Evolutionary conservation across 2,888 invertebrate species (phyloP), one percentile per base, ranked within the genome.

Genomic region (Cataglyphis cursor): DNA sequence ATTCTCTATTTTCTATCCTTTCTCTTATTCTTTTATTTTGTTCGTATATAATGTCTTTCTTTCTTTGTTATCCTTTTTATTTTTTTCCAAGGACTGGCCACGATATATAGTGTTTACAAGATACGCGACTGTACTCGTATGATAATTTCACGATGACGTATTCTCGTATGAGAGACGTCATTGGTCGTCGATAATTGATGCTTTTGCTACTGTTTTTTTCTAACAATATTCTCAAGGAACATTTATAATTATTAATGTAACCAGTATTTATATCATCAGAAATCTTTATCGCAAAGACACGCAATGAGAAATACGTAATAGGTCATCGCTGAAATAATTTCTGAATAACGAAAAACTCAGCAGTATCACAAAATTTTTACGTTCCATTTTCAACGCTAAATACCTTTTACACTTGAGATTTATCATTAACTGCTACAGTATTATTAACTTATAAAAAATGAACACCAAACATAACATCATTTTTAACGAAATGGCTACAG

Each of bases 41-140:
- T 68, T 24, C 9, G 9, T 57, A 21, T 1, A 3, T 35, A 0
- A 6, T 15, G 21, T 24, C 8, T 28, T 31, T 18, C 1, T 10
- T 28, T 9, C 3, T 35, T 48, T 15, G 9, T n/a, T 24, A 18
- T 38, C 35, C 6, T 0, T n/a, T 62, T 62, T 51, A 21, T 15
- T 31, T 48, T 12, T 10, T 62, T 48, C 1, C 0, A 10, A 5
- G 35, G 24, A 12, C 35, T 21, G 0, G 18, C 18, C 5, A 51
- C 31, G 3, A 12, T 21, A 38, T 4, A 15, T n/a, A 3, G 3
- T 10, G 15, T 51, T 3, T 44, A 15, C 12, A 15, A 51, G 65
- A 54, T 65, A 76, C 75, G 24, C 12, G 18, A 54, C 66, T 76
- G 75, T n/a, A n/a, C n/a, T 10, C 31, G 3, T 24, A 12, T 24